Percentiles rank a stretch among this genome's conserved stretches.
Conservation (phyloP, 1,140 invertebrate species). For the Gryon sp. region DNA sequence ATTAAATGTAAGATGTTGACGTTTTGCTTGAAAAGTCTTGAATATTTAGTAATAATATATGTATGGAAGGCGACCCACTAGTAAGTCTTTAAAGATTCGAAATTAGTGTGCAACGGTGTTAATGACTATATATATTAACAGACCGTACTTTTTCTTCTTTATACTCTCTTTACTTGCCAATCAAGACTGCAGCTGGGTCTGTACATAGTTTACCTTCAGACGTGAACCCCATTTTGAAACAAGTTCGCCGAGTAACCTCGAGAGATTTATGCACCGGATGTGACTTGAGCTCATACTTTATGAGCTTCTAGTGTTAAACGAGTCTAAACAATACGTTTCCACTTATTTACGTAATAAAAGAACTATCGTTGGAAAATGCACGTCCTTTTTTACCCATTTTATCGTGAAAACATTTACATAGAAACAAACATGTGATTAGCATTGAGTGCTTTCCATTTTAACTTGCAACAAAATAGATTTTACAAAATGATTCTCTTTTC, state of each 20-base stretch:
- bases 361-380: conserved; percentile 3
- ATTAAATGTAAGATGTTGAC: not conserved
- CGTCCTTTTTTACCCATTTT: too few relatives aligned
- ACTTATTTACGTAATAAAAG: conserved; percentile 33
- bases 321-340: conserved; percentile 50
- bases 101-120: conserved; percentile 63
- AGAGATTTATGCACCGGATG: conserved; percentile 78
- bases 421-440: conserved; percentile 15
- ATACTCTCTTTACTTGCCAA: conserved; percentile 56
- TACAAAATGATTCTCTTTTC: not conserved
- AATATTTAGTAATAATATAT: not conserved
- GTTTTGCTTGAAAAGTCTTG: not conserved
- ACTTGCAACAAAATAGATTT: not conserved
- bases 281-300: conserved; percentile 73
- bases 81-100: conserved; percentile 23
- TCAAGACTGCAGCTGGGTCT: conserved; percentile 48
- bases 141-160: conserved; percentile 66
- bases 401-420: conserved; percentile 34
- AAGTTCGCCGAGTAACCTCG: conserved; percentile 53
- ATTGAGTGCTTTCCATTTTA: conserved; percentile 10
- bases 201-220: conserved; percentile 48
- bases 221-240: conserved; percentile 56
- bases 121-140: conserved; percentile 73
- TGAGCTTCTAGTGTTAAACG: conserved; percentile 65
- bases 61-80: not conserved